A percentile compares a stretch with the other conserved stretches of the same genome.
phyloP scores from a whole-genome alignment of 2,888 invertebrate species.

The Girardia tigrina region DNA sequence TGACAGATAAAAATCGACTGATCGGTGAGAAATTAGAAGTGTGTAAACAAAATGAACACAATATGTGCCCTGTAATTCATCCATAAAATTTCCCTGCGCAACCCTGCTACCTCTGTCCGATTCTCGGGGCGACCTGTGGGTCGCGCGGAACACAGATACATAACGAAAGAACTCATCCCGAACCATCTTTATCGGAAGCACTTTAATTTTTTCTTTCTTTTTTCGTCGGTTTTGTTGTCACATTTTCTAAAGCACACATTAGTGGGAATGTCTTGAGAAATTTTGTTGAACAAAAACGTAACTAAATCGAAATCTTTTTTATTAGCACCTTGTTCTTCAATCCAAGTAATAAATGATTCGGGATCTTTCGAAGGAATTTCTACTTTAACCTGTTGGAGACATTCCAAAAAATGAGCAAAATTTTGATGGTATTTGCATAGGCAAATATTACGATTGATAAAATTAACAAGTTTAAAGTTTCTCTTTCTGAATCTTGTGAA shows the following conservation, averaged over 20 bases:
- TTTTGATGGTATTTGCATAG: constrained; percentile 38
- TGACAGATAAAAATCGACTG: no score
- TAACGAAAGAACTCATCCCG: no score
- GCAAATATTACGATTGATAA: constrained; percentile 37
- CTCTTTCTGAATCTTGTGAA: constrained; percentile 37
- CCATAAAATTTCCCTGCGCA: no score
- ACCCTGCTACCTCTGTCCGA: no score
- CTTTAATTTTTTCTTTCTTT: constrained; percentile 37
- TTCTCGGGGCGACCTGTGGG: no score
- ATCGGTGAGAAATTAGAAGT: no score
- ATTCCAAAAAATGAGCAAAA: constrained; percentile 37
- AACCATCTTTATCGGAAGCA: no score
- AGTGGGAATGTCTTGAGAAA: constrained; percentile 31
- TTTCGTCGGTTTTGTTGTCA: constrained; percentile 36
- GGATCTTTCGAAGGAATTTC: constrained; percentile 37
- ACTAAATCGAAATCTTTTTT: neutral
- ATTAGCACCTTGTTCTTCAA: neutral
- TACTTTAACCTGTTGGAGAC: constrained; percentile 35
- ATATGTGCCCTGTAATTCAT: no score
- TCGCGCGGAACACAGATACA: no score
- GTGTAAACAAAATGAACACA: no score
- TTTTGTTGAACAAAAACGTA: constrained; percentile 15
- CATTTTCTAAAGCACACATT: constrained; percentile 32
- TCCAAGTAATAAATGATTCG: constrained; percentile 35
- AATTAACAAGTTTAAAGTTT: constrained; percentile 34